These are phyloP conservation scores for Periphyllus acericola DNA, from an alignment of 2,888 invertebrate genomes.

Conservation along the genomic window DNA sequence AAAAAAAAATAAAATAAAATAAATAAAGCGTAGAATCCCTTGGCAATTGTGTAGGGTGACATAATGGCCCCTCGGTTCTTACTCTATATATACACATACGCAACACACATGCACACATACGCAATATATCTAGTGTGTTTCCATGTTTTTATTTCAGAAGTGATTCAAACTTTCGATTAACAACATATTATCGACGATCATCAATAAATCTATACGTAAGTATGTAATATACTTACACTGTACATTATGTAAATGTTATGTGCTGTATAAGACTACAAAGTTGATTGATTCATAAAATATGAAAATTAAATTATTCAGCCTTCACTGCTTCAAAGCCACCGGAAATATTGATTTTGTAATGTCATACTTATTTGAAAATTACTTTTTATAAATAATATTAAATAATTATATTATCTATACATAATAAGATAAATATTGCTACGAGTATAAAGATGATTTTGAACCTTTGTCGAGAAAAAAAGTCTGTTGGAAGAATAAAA, in stretches of 20 bases:
- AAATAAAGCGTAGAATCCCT: slow-evolving; percentile 15
- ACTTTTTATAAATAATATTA: too few relatives aligned
- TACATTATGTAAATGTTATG: background rate
- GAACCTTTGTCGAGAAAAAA: too few relatives aligned
- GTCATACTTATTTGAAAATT: too few relatives aligned
- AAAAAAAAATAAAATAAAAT: too few relatives aligned
- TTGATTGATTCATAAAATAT: background rate
- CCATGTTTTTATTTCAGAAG: slow-evolving; percentile 6
- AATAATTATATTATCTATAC: too few relatives aligned
- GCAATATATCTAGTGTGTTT: background rate
- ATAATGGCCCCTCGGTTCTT: slow-evolving; percentile 36
- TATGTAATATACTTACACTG: background rate
- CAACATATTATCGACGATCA: background rate
- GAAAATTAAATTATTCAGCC: too few relatives aligned
- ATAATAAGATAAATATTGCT: too few relatives aligned
- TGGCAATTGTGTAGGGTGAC: slow-evolving; percentile 39
- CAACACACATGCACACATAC: too few relatives aligned
- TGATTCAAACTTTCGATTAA: background rate
- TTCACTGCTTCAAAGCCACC: too few relatives aligned
- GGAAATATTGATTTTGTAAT: too few relatives aligned
- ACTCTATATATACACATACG: background rate
- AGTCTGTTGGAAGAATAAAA: too few relatives aligned
- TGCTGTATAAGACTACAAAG: background rate
- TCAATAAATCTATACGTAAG: background rate
- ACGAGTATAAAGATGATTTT: too few relatives aligned